A percentile compares a stretch with the other conserved stretches of the same genome.
Evolutionary conservation across 2,797 vertebrate genomes (phyloP).

Genomic region (Psittacula echo): DNA sequence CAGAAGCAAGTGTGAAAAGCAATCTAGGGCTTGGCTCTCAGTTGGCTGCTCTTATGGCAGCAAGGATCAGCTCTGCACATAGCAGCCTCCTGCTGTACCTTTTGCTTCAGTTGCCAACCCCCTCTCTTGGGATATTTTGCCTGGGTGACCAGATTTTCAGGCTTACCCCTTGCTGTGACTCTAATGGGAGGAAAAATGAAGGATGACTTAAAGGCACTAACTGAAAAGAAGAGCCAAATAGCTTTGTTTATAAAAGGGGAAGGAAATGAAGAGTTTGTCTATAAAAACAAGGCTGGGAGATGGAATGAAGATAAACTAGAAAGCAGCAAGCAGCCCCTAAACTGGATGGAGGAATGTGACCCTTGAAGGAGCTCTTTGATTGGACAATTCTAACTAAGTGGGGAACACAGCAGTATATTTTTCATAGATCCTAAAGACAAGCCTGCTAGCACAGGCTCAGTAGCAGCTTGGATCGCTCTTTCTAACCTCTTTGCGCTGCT

Average conservation of each 20-base stretch:
- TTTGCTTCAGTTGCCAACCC: neutral
- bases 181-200: neutral
- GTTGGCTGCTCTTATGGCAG: neutral
- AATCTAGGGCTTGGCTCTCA: neutral
- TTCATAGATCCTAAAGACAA: constrained; percentile 12
- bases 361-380: constrained; percentile 56
- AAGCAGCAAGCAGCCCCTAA: neutral
- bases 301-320: constrained; percentile 36
- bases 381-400: constrained; percentile 7
- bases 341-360: constrained; percentile 8
- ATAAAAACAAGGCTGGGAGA: neutral
- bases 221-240: neutral
- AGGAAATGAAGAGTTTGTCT: neutral
- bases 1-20: neutral
- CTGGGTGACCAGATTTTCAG: neutral
- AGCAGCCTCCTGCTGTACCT: neutral
- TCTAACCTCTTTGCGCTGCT: constrained; percentile 5
- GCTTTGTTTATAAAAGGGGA: neutral
- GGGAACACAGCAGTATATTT: constrained; percentile 4
- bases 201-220: neutral
- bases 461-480: constrained; percentile 24
- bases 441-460: neutral
- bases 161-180: neutral
- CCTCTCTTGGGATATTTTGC: neutral
- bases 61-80: accelerated